A percentile compares a stretch with the other conserved stretches of the same genome.
Conservation (phyloP, 2,888 invertebrate species). For the Entomobrya proxima region DNA sequence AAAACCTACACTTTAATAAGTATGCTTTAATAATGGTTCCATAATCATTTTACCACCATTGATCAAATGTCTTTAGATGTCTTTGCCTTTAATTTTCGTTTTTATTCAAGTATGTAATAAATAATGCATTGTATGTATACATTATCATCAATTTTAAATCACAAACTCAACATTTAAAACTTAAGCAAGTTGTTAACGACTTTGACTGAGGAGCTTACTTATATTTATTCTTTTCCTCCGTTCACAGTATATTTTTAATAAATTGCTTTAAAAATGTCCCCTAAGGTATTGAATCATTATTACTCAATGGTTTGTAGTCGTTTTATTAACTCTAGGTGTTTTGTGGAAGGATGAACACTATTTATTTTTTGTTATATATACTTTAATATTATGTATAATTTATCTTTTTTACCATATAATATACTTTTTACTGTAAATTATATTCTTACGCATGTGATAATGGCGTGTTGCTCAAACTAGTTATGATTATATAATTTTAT, state of each 20-base stretch:
- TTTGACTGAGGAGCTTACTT: constrained; percentile 20
- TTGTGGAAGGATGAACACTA: constrained; percentile 66
- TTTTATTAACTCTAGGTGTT: constrained; percentile 5
- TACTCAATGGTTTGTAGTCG: not conserved
- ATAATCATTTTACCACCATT: too few species aligned
- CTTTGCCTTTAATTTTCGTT: constrained; percentile 21
- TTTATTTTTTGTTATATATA: constrained; percentile 48
- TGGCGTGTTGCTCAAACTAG: too few species aligned
- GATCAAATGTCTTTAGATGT: not conserved
- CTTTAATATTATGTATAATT: not conserved
- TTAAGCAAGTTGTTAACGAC: constrained; percentile 11
- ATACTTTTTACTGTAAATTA: not conserved
- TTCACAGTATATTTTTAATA: constrained; percentile 32
- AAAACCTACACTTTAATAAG: too few species aligned
- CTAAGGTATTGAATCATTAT: constrained; percentile 19
- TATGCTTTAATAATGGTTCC: too few species aligned
- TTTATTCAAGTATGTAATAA: constrained; percentile 18
- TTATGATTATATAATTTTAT: not conserved
- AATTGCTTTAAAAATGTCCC: constrained; percentile 47
- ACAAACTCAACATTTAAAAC: constrained; percentile 6
- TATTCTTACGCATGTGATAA: not conserved
- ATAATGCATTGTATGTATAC: constrained; percentile 23
- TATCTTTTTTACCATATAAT: not conserved
- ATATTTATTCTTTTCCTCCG: not conserved
- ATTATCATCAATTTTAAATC: constrained; percentile 17